Percentiles rank a stretch among this genome's conserved stretches.
Conservation (phyloP, 1,140 invertebrate species). For the Apocrypta bakeri region DNA sequence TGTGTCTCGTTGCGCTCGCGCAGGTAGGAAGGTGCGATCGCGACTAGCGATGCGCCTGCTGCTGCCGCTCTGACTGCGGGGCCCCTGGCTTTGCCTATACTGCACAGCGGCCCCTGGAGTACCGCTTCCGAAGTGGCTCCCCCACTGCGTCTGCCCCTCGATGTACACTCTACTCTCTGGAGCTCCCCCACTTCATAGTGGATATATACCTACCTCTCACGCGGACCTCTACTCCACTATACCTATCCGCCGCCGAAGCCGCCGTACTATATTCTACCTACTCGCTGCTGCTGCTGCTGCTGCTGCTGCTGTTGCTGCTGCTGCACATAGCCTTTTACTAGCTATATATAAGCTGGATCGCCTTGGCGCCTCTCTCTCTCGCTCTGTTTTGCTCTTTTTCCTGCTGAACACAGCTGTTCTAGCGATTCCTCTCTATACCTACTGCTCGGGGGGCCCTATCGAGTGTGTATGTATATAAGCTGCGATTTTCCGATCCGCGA, state of each 20-base stretch:
- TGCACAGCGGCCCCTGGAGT: conserved; percentile 58
- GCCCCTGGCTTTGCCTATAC: conserved; percentile 34
- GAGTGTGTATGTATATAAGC: too few species aligned
- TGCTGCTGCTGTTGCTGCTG: not conserved
- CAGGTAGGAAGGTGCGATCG: conserved; percentile 59
- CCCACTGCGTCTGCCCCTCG: conserved; percentile 21
- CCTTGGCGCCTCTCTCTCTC: not conserved
- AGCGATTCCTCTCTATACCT: too few species aligned
- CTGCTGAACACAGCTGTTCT: not conserved
- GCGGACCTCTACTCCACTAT: too few species aligned
- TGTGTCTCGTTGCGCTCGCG: not conserved
- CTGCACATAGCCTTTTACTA: conserved; percentile 39
- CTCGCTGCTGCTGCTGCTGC: not conserved
- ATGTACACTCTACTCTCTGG: not conserved
- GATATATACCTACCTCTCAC: not conserved
- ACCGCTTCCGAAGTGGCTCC: conserved; percentile 54
- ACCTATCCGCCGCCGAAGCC: too few species aligned
- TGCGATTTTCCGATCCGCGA: too few species aligned
- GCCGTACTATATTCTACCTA: too few species aligned
- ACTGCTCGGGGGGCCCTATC: too few species aligned
- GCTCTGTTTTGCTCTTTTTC: too few species aligned
- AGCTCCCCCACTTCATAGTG: not conserved
- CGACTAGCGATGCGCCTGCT: conserved; percentile 55
- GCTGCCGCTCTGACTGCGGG: too few species aligned
- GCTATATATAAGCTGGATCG: not conserved